Base-by-base conservation (phyloP, 2,113 vertebrate genomes). In the Terrapene triunguis region DNA sequence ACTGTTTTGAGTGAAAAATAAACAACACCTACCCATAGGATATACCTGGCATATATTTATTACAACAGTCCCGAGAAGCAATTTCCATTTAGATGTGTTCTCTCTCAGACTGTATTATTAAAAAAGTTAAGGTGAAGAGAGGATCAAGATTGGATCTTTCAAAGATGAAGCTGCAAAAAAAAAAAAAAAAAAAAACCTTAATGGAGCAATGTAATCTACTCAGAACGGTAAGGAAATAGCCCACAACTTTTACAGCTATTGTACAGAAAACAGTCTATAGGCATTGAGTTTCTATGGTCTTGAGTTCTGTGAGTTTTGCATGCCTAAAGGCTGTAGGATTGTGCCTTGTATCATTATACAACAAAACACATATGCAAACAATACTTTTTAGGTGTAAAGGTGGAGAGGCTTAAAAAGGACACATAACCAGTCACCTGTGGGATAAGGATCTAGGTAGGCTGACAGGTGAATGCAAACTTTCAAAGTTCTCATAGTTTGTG, bases 31-130 rank as follows among this genome's bases (percentile, higher is more conserved):
- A 84, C 8, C 10, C 19, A 16, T 88, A 27, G 21, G 32, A 4
- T 24, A 14, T 35, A 85, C 5, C 84, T 6, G 8, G 8, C 55
- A 83, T 27, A 44, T 92, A 93, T 76, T 95, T 92, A 80, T 81
- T 89, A 38, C 32, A 93, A 72, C 55, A 54, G 1, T 54, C 17
- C 76, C 84, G 80, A 76, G 32, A 84, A 51, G 3, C 6, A 24
- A 87, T 97, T 97, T 97, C 84, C 38, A 48, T 96, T 78, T 38
- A 89, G 25, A 62, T 87, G 55, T 90, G 42, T 85, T 96, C 82
- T 51, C 24, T 88, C 32, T 38, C 8, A 87, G 38, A 54, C 29
- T 83, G 82, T 42, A 82, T 59, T 82, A 59, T 74, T 83, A 55
- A 74, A 94, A 84, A 78, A 8, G 35, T 78, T 88, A 54, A 50